Base-by-base conservation (phyloP, 2,888 invertebrate genomes). In the Prosopocoilus inquinatus region DNA sequence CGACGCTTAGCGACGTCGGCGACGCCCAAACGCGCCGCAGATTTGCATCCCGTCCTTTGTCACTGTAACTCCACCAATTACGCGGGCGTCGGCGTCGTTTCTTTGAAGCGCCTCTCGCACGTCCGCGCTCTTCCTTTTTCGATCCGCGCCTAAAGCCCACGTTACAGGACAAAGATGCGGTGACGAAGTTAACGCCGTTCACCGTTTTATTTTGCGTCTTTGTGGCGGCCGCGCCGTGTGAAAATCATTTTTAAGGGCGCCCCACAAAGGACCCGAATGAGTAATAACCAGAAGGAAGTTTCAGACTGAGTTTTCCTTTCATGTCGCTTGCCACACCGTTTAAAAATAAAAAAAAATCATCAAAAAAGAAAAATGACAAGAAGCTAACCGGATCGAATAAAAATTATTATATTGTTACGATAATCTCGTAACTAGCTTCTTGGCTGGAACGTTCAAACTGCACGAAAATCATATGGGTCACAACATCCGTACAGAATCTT, bases 171-270 rank as follows among this genome's bases (percentile, higher is more conserved):
- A 39, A 47, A 41, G 53, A 49, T 33, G 50, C 34, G 33, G 45
- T 33, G 48, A 20, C 53, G 39, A 53, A 53, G 20, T 51, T 57
- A 51, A 50, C 41, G 51, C 53, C 62, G 66, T 65, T 64, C 62
- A 64, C 66, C 65, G 67, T 68, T 70, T 69, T 68, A 67, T 69
- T 67, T 69, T 64, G 67, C 67, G 67, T 68, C 68, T 68, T 69
- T 70, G 67, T 69, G 65, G 59, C 62, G 61, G 60, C 64, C 67
- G 65, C 64, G 63, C 67, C 63, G 66, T 60, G 68, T 59, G 67
- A 66, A 69, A 70, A 68, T 70, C 69, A 69, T 70, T 70, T 69
- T 69, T 68, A 70, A 68, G 67, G 68, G 67, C 64, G 64, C 63
- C 61, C 53, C 62, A 64, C 66, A 69, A 68, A 68, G 69, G 67